Evolutionary conservation across 2,888 invertebrate genomes (phyloP), one percentile per base, ranked within the genome.

Genomic region (Dolichomitus sp.): DNA sequence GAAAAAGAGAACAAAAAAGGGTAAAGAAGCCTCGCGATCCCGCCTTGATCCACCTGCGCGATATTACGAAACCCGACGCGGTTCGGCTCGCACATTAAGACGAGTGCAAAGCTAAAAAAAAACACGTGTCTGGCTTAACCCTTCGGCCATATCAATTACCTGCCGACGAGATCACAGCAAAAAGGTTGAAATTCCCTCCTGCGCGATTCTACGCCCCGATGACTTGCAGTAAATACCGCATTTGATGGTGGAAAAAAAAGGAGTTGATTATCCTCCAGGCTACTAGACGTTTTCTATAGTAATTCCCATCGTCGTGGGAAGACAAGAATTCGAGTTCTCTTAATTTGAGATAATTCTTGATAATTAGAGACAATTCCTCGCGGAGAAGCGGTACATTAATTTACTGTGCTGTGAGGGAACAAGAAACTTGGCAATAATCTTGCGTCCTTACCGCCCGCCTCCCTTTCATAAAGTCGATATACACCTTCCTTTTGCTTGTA

Each of bases 271-370:
- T 1, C 33, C 37, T 77, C 52, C 11, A 2, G 48, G 52, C n/a
- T 54, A 59, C 30, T 70, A 65, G 75, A 54, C 42, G 70, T 73
- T 68, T 69, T 69, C 45, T 68, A 50, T 48, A 37, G 54, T 50
- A 61, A 77, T 45, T 59, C 73, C 57, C 75, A 48, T 69, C 17
- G 19, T 69, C 48, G 79, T 48, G 50, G 40, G 52, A 72, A 52
- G 48, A 61, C 42, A 50, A 65, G 73, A 77, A 83, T 77, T 83
- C 73, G 76, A 69, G 61, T 72, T 65, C 50, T 77, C 83, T 80
- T 77, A 80, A 83, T 83, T 83, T 73, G 83, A 80, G 80, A 80
- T 80, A 83, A 83, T 83, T 83, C 57, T 42, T 33, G 80, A 83
- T 80, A 80, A 83, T 83, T 83, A 80, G 72, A 83, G 75, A 77